Conservation (phyloP, 2,113 vertebrate genomes). For the Callopanchax toddi region DNA sequence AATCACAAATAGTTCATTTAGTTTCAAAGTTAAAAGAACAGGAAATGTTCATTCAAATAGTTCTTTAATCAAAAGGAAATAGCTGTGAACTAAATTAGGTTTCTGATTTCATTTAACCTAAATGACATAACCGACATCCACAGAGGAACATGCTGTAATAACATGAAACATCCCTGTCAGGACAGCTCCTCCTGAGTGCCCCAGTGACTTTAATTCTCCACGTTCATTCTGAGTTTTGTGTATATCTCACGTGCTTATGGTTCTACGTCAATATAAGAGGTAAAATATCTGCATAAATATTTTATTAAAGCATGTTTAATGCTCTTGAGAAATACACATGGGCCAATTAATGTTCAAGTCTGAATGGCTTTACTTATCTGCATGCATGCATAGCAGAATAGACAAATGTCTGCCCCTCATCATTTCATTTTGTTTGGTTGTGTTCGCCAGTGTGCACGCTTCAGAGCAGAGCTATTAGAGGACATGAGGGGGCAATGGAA, state of each 20-base stretch:
- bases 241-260: background rate
- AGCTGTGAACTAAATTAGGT: background rate
- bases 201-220: background rate
- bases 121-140: slow-evolving; percentile 2
- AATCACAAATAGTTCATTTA: too few species aligned
- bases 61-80: too few species aligned
- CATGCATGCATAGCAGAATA: slow-evolving; percentile 8
- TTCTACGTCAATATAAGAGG: slow-evolving; percentile 1
- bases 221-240: background rate
- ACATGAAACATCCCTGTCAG: background rate
- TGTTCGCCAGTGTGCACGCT: slow-evolving; percentile 1
- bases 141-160: slow-evolving; percentile 1
- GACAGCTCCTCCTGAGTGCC: background rate
- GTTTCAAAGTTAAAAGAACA: too few species aligned
- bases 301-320: slow-evolving; percentile 17
- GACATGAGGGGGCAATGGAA: slow-evolving; percentile 21
- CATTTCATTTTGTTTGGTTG: slow-evolving; percentile 12
- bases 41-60: too few species aligned
- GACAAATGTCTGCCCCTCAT: background rate
- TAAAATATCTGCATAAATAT: slow-evolving; percentile 18
- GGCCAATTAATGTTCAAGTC: slow-evolving; percentile 35
- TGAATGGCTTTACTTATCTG: background rate
- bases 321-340: slow-evolving; percentile 22
- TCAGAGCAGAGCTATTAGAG: slow-evolving; percentile 36
- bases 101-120: background rate